These are phyloP conservation scores for Aurelia aurita DNA, from an alignment of 30 jellyfish, hydroid and myxozoan species.

Conservation along the genomic window DNA sequence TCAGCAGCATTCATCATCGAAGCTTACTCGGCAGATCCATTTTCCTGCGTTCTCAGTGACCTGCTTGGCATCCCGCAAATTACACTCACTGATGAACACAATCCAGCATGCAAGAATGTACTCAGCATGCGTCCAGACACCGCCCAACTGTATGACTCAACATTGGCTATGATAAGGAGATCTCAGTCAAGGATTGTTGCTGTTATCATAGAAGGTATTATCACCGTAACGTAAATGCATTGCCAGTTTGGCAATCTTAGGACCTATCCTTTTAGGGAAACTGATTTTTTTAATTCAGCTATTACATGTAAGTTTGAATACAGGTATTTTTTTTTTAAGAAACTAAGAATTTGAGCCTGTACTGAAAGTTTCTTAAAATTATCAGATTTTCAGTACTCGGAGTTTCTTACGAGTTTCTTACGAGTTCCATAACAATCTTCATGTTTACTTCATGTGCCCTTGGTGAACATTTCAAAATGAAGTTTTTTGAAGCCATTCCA, in stretches of 20 bases:
- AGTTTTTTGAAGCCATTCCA: too few relatives aligned
- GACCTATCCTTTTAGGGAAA: too few relatives aligned
- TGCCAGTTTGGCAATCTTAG: neutral
- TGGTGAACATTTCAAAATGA: too few relatives aligned
- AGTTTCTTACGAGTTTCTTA: too few relatives aligned
- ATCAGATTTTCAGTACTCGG: too few relatives aligned
- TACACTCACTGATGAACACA: slow-evolving; percentile 78
- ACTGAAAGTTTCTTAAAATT: too few relatives aligned
- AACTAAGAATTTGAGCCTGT: too few relatives aligned
- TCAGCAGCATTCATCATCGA: slow-evolving; percentile 79
- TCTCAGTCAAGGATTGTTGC: slow-evolving; percentile 77
- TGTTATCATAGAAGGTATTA: slow-evolving; percentile 71
- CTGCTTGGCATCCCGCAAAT: slow-evolving; percentile 81
- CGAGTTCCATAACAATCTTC: too few relatives aligned
- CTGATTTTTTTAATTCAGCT: too few relatives aligned
- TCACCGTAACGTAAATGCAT: neutral
- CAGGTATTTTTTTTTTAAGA: too few relatives aligned
- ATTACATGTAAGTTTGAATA: too few relatives aligned
- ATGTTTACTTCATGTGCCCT: too few relatives aligned
- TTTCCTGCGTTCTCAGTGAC: slow-evolving; percentile 82
- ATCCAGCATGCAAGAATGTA: slow-evolving; percentile 72
- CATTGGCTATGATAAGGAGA: slow-evolving; percentile 66
- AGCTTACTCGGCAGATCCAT: slow-evolving; percentile 67
- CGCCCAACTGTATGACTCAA: slow-evolving; percentile 68
- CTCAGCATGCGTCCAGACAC: slow-evolving; percentile 88